Evolutionary conservation across 2,797 vertebrate genomes (phyloP), one percentile per base, ranked within the genome.

Genomic region (Manis pentadactyla): DNA sequence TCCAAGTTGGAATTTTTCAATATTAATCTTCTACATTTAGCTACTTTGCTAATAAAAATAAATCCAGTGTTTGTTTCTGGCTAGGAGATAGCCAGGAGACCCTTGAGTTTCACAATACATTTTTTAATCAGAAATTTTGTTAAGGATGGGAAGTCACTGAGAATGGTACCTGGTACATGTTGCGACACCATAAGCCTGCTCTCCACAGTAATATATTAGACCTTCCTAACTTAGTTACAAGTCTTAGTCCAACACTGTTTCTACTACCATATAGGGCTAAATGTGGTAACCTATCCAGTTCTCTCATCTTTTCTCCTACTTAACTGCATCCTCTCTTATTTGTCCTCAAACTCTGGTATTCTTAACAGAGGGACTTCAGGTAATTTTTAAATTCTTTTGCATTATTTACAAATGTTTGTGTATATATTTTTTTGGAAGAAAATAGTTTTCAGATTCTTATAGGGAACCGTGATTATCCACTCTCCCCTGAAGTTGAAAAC

Each of bases 381-480:
- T 57, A 49, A 69, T 57, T 81, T 90, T 90, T 81, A 51, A 68
- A 81, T 81, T 69, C 37, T 27, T 59, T 46, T 34, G 51, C 37
- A 69, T 42, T 90, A 6, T 68, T 79, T 46, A 5, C 42, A 68
- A 42, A 42, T 90, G 63, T 66, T 42, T 68, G 25, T 55, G 13
- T 64, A 39, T 66, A 19, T 78, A 46, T 89, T 71, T 89, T 88
- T 57, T 63, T 78, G 49, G 74, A 88, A 88, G 49, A 66, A 89
- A 89, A 89, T 53, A 64, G 34, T 78, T 79, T 27, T 46, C 34
- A 90, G 34, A 55, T 55, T 55, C 49, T 79, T 55, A 66, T 2
- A 90, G 74, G 37, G 19, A 19, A 73, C 71, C 1, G 4, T 77
- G 49, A 66, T 79, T 79, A 79, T 51, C 74, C 15, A 27, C 39